Evolutionary conservation across 2,797 vertebrate genomes (phyloP), one percentile per base, ranked within the genome.

Genomic region (Morelia viridis): DNA sequence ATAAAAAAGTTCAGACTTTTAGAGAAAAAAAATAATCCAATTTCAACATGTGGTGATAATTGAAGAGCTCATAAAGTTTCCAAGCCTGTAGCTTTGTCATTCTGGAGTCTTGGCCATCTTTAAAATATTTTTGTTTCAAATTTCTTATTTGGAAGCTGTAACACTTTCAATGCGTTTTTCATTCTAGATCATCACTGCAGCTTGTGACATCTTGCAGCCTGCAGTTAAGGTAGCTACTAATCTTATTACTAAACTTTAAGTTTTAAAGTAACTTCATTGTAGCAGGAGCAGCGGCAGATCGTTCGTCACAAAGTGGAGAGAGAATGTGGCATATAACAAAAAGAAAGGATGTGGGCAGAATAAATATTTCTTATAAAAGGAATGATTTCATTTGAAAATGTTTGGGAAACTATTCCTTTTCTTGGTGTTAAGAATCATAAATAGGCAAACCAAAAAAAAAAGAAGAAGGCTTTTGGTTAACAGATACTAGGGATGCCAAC

Each of bases 181-280:
- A 83, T 90, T 65, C 53, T 19, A 24, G 57, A 64, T 64, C 31
- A 94, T 15, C 9, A 50, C 56, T 28, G n/a, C 11, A 22, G 26
- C 65, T 95, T 93, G n/a, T 46, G 93, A 57, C 68, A 84, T 85
- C 62, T 93, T 89, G 24, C 1, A 35, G 24, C 76, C 89, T 56
- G 17, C 87, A 87, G 46, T 28, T 93, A 93, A 62, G 0, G 2
- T 41, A 56, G 53, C 28, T 46, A 61, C 61, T 0, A 1, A n/a
- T 64, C 46, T 60, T 92, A 41, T 86, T 91, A 92, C 5, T 93
- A 94, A 26, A 41, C 26, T 6, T 92, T 83, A 92, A 89, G 10
- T 95, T 96, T 95, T 92, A 90, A 53, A 87, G 83, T 62, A 62
- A 92, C 88, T 95, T 95, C 91, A 87, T 93, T 92, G 80, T 84